Evolutionary conservation across 2,888 invertebrate species (phyloP).

Genomic region (Drosophila vallismaia): DNA sequence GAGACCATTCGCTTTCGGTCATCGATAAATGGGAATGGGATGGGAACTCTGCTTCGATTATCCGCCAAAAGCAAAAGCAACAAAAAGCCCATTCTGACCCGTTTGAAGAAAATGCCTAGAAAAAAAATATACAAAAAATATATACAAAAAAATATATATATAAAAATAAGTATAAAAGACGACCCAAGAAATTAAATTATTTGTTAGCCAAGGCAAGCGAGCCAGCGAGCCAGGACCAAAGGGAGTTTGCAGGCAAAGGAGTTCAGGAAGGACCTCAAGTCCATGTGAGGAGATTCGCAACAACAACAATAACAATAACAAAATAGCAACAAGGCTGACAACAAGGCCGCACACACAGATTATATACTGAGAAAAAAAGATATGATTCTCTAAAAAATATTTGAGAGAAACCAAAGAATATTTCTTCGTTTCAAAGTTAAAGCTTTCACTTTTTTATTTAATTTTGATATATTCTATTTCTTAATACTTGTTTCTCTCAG

Average conservation of each 20-base stretch:
- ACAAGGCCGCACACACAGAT: slow-evolving; percentile 44
- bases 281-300: neutral
- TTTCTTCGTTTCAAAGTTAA: too few relatives aligned
- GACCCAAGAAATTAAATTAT: slow-evolving; percentile 72
- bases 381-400: neutral
- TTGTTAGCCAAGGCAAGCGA: slow-evolving; percentile 53
- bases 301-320: slow-evolving; percentile 34
- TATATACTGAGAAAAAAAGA: neutral
- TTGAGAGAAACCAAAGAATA: too few relatives aligned
- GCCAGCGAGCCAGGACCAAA: neutral
- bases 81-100: neutral
- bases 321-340: slow-evolving; percentile 66
- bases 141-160: neutral
- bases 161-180: slow-evolving; percentile 22
- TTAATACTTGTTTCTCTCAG: neutral
- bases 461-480: neutral
- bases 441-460: neutral
- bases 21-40: slow-evolving; percentile 27
- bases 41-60: slow-evolving; percentile 13
- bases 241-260: slow-evolving; percentile 25
- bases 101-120: slow-evolving; percentile 12
- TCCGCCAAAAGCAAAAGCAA: slow-evolving; percentile 4
- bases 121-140: neutral
- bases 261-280: slow-evolving; percentile 8
- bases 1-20: slow-evolving; percentile 19